Conservation (phyloP, 2,113 vertebrate species). For the Cathartes aura region DNA sequence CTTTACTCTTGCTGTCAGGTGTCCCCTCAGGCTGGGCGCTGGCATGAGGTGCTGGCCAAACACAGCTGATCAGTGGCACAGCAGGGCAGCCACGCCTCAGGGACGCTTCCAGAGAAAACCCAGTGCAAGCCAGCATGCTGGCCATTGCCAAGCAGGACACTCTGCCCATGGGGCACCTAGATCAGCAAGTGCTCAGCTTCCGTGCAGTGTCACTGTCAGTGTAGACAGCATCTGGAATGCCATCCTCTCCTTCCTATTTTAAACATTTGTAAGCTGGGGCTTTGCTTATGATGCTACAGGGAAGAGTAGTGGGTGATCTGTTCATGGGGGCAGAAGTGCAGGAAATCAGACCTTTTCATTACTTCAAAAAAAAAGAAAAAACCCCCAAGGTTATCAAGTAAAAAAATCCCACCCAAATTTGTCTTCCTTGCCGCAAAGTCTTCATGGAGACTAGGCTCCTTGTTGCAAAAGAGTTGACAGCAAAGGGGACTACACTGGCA, state of each 20-base stretch:
- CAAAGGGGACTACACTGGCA: not conserved
- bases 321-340: not conserved
- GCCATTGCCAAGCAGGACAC: accelerated
- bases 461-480: not conserved
- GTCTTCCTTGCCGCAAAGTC: not conserved
- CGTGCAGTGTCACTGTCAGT: too few species aligned
- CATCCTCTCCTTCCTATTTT: not conserved
- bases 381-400: accelerated
- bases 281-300: not conserved
- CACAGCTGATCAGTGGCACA: not conserved
- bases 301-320: not conserved
- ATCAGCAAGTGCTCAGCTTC: not conserved
- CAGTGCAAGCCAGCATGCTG: accelerated
- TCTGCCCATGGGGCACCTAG: not conserved
- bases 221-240: not conserved
- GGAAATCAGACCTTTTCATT: not conserved
- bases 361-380: not conserved
- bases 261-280: not conserved
- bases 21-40: not conserved
- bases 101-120: not conserved
- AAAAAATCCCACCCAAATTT: not conserved
- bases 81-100: not conserved
- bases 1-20: not conserved
- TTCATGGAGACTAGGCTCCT: not conserved
- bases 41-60: not conserved